phyloP scores from a whole-genome alignment of 2,797 vertebrate species.

The Eutrigla gurnardus region DNA sequence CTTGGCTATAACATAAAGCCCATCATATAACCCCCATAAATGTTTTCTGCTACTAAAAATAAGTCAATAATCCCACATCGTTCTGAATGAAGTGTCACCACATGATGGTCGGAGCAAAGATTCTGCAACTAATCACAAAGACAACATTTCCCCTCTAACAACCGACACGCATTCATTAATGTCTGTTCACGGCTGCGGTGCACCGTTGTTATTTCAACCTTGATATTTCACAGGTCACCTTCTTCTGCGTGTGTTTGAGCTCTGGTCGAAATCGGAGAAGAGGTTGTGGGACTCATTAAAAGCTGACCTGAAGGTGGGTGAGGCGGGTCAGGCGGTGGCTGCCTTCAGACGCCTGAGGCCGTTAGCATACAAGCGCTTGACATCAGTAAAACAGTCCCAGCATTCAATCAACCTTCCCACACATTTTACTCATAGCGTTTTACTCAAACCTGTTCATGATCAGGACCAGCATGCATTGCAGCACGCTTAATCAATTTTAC shows the following conservation, averaged over 20 bases:
- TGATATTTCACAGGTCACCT: conserved; percentile 38
- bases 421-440: conserved; percentile 26
- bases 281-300: conserved; percentile 66
- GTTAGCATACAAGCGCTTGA: conserved; percentile 55
- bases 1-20: no score
- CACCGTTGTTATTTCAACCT: conserved; percentile 27
- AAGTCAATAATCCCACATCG: background rate
- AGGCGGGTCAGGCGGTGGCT: conserved; percentile 42
- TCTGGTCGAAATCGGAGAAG: conserved; percentile 40
- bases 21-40: background rate
- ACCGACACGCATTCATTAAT: background rate
- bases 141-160: conserved; percentile 5
- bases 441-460: conserved; percentile 32
- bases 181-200: background rate
- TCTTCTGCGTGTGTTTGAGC: background rate
- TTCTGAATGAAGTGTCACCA: background rate
- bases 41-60: background rate
- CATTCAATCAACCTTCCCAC: conserved; percentile 33
- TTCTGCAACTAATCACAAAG: conserved; percentile 19
- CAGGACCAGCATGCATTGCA: conserved; percentile 30
- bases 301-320: conserved; percentile 57
- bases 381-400: conserved; percentile 45
- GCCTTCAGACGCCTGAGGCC: conserved; percentile 38
- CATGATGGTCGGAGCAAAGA: background rate
- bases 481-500: conserved; percentile 28